Evolutionary conservation across 2,888 invertebrate species (phyloP).

Genomic region (Anthoptus insignis): DNA sequence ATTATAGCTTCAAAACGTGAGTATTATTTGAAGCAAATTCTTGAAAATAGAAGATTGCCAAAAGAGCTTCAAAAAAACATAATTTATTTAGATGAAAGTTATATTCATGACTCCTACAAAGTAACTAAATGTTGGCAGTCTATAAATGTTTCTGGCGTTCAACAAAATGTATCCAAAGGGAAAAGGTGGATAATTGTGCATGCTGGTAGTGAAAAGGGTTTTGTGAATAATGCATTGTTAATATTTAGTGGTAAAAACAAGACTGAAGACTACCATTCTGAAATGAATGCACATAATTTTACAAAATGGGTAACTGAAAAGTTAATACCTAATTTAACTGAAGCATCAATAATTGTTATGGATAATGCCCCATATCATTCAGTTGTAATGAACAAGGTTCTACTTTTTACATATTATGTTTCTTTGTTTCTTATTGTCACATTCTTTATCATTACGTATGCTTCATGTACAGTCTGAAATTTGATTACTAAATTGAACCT

Average conservation of each 20-base stretch:
- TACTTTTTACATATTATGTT: background rate
- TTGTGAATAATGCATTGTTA: slow-evolving; percentile 45
- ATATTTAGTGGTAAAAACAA: slow-evolving; percentile 46
- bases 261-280: slow-evolving; percentile 48
- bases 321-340: slow-evolving; percentile 38
- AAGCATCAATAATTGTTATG: slow-evolving; percentile 43
- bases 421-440: background rate
- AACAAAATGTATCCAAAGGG: slow-evolving; percentile 42
- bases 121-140: slow-evolving; percentile 1
- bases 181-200: slow-evolving; percentile 47
- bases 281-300: slow-evolving; percentile 50
- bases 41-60: background rate
- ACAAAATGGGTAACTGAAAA: slow-evolving; percentile 35
- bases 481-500: background rate
- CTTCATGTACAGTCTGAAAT: background rate
- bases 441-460: background rate
- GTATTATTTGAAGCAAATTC: background rate
- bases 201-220: slow-evolving; percentile 49
- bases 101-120: slow-evolving; percentile 43
- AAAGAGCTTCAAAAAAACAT: background rate
- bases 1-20: background rate
- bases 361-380: slow-evolving; percentile 38
- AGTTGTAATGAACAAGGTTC: slow-evolving; percentile 32
- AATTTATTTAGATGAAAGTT: slow-evolving; percentile 54
- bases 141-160: slow-evolving; percentile 8